phyloP scores from a whole-genome alignment of 2,888 invertebrate species.

The Selenia dentaria region DNA sequence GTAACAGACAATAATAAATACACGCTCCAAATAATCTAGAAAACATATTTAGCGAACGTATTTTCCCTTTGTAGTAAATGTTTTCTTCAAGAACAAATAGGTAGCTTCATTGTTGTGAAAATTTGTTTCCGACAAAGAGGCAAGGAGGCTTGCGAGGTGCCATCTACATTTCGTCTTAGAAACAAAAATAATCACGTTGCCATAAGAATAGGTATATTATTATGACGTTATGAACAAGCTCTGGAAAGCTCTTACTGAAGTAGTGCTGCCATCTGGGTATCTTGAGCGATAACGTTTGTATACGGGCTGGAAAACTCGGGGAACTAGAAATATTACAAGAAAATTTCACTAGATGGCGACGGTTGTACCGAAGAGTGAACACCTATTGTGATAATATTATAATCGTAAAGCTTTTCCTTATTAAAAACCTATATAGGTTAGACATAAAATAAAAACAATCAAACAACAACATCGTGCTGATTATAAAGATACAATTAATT shows the following conservation, averaged over 20 bases:
- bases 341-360: constrained; percentile 11
- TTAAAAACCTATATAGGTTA: too few relatives aligned
- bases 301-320: constrained; percentile 2
- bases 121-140: neutral
- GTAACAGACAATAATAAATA: too few relatives aligned
- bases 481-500: too few relatives aligned
- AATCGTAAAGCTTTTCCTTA: too few relatives aligned
- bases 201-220: neutral
- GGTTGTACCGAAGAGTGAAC: neutral
- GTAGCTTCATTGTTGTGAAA: neutral
- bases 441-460: too few relatives aligned
- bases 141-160: constrained; percentile 1
- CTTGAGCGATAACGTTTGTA: neutral
- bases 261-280: constrained; percentile 13
- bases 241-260: neutral
- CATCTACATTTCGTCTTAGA: constrained; percentile 18
- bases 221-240: neutral
- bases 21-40: neutral
- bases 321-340: neutral
- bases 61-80: neutral
- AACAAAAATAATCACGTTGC: too few relatives aligned
- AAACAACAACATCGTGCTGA: too few relatives aligned
- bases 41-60: neutral
- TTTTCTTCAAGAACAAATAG: neutral
- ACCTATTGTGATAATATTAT: too few relatives aligned